Base-by-base conservation (phyloP, 2,888 invertebrate species). In the Ochropleura plecta region DNA sequence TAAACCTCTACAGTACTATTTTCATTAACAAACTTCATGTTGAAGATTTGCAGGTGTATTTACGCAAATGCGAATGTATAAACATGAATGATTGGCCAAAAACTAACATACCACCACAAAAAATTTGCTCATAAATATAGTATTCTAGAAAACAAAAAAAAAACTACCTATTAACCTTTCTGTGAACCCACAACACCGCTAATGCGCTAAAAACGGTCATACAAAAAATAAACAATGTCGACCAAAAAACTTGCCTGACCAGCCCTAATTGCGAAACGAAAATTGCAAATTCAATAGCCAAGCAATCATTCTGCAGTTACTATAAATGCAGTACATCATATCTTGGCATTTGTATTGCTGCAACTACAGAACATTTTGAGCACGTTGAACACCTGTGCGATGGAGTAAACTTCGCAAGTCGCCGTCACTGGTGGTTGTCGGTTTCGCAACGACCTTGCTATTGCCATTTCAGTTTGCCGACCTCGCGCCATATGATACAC, bases 401-500 rank as follows among this genome's bases (percentile, higher is more conserved):
- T 76, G 73, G 59, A 78, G 75, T 72, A 70, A 80, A 82, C 66
- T 74, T 57, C 46, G 57, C 80, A 72, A 72, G 55, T 60, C 59
- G 60, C 49, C 76, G 81, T 84, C 78, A 59, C 59, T 83, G 79
- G 76, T 80, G 70, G 85, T 83, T 77, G 73, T 81, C 75, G 76
- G 77, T 84, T 84, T 85, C 83, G 79, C 85, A 82, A 88, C 91
- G 95, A 93, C 95, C 95, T 95, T 95, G 95, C 91, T 89, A 88
- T 87, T 89, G 90, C 90, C 90, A 88, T 91, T 89, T 89, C 86
- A 90, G 94, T 93, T 92, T 93, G 90, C 92, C 90, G 93, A 94
- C 94, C 94, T 94, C 94, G 89, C 81, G 88, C 92, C 93, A 94
- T 94, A 94, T 94, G 93, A 94, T 93, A 91, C 91, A 84, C 88